Evolutionary conservation across 2,888 invertebrate species (phyloP), one percentile per base, ranked within the genome.

Genomic region (Anthoptus insignis): DNA sequence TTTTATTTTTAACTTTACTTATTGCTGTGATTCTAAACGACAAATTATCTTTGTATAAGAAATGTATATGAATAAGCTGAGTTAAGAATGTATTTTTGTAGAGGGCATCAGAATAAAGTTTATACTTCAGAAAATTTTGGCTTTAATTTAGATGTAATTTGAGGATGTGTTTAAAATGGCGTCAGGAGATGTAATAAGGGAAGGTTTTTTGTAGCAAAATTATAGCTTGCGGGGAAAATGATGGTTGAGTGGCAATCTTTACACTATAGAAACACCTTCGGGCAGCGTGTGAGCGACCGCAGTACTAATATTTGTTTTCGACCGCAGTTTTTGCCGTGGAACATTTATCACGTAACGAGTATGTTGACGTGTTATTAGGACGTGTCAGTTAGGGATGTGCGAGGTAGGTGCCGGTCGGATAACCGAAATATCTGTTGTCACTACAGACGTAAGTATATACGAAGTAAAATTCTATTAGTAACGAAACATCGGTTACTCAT

Each of bases 251-350:
- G 76, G 81, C 81, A 84, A 87, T 84, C 80, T 86, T 84, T 73
- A 82, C 87, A 86, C 86, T 81, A 84, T 80, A 74, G 81, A 72
- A 73, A 77, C 65, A 76, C 67, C 63, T 71, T 59, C 64, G 66
- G 68, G 57, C 56, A 58, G 70, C 74, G 82, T 77, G 82, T 75
- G 82, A 79, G 76, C 78, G 79, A 76, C 80, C 83, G 78, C 79
- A 87, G 86, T 87, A 83, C 89, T 84, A 89, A 90, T 91, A 89
- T 91, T 91, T 90, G 89, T 88, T 90, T 89, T 87, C 85, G n/a
- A n/a, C n/a, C n/a, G n/a, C n/a, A n/a, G n/a, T n/a, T n/a, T n/a
- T n/a, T n/a, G 85, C 86, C 83, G 82, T 77, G 78, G 73, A 81
- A 73, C 81, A 78, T 83, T 84, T 84, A 83, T 82, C 81, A 75